Evolutionary conservation across 2,113 vertebrate species (phyloP), one percentile per base, ranked within the genome.

Genomic region (Piprites chloris): DNA sequence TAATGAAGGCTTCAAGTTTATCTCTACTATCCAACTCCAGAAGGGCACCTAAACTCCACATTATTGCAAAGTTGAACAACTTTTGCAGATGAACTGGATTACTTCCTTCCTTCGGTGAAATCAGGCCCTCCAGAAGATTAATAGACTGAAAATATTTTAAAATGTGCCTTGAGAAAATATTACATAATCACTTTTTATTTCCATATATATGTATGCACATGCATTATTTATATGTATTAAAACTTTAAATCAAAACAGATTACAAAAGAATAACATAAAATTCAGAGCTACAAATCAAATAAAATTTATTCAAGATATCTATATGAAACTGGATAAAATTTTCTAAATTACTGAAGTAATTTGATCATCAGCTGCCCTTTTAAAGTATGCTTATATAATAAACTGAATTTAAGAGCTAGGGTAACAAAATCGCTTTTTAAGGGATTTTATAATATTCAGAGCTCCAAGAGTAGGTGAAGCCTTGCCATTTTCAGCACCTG

Each of bases 11-110:
- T 96, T 98, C 98, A 68, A 98, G 96, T 74, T 97, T 98, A 20
- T 97, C 97, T 94, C 98, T 95, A 85, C 85, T 94, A 4, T 98
- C 98, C 61, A 98, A 5, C 77, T 98, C 98, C 87, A 98, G 66
- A 72, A 98, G 98, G 41, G 98, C 97, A 55, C 98, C 98, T 77
- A 98, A 95, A 93, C 98, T 98, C 98, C 98, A 98, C 98, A 98
- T 98, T 2, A 98, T 58, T 68, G 96, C 96, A 73, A 98, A 98
- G 47, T 88, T 97, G 94, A 98, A 98, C 58, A 98, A 78, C 71
- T 96, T 98, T 44, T 98, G 96, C 72, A 98, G 97, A 67, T 97
- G 98, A 12, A 61, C 84, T 6, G 97, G 87, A 27, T 95, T 97
- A 12, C 96, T 96, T 95, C 95, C 97, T 97, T 98, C 97, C 90